phyloP scores from a whole-genome alignment of 1,140 invertebrate species.

The Gonatopus flavifemur region DNA sequence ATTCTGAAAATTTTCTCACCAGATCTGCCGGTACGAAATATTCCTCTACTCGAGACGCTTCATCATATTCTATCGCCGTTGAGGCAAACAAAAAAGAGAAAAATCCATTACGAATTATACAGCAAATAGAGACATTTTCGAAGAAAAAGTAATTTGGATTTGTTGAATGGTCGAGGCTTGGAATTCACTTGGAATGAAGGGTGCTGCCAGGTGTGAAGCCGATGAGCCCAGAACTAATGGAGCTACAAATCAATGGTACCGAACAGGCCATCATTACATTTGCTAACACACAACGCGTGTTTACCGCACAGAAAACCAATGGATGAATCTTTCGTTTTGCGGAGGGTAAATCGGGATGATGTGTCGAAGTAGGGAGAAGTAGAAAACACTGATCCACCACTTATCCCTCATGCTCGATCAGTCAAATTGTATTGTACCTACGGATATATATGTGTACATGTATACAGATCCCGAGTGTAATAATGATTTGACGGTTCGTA shows the following conservation, averaged over 20 bases:
- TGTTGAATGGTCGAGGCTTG: constrained; percentile 32
- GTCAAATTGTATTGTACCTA: constrained; percentile 35
- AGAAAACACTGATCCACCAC: constrained; percentile 42
- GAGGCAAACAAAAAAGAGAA: no score
- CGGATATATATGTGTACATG: neutral
- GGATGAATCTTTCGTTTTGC: constrained; percentile 23
- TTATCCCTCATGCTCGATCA: constrained; percentile 52
- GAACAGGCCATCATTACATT: constrained; percentile 55
- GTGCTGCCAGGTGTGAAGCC: constrained; percentile 48
- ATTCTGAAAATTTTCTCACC: no score
- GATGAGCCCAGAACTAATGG: constrained; percentile 54
- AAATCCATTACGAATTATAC: neutral
- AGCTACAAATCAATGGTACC: constrained; percentile 56
- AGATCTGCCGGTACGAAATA: no score
- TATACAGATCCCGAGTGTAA: constrained; percentile 30
- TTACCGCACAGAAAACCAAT: constrained; percentile 53
- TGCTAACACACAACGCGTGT: constrained; percentile 54
- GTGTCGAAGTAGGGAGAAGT: constrained; percentile 24
- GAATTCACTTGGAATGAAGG: constrained; percentile 8
- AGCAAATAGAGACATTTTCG: no score
- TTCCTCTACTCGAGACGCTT: no score
- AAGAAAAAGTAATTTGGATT: constrained; percentile 48
- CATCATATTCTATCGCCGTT: no score
- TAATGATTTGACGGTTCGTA: constrained; percentile 47
- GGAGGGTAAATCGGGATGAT: constrained; percentile 17